Percentiles rank a stretch among this genome's conserved stretches.
phyloP scores from a whole-genome alignment of 53 echinoderm and acorn worm species.

The Echinometra lucunter region DNA sequence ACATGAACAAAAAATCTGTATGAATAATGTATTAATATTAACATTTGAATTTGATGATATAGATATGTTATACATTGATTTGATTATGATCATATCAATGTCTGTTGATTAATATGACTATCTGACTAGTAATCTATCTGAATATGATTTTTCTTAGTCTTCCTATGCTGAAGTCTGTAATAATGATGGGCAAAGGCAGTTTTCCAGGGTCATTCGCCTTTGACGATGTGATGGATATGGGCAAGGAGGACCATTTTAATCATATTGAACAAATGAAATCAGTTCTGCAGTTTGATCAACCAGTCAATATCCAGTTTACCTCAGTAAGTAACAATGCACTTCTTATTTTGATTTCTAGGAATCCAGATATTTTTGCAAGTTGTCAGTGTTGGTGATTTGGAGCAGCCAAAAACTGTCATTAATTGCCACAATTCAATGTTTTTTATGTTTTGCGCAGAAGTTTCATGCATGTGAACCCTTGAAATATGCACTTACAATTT shows the following conservation, averaged over 20 bases:
- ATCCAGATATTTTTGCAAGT: no score
- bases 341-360: background rate
- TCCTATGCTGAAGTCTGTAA: conserved; percentile 73
- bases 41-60: no score
- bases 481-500: no score
- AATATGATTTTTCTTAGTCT: conserved; percentile 48
- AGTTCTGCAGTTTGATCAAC: conserved; percentile 81
- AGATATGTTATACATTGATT: no score
- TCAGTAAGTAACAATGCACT: conserved; percentile 75
- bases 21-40: no score
- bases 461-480: no score
- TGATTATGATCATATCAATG: no score
- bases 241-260: conserved; percentile 64
- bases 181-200: conserved; percentile 77
- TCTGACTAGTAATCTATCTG: background rate
- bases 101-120: background rate
- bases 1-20: no score
- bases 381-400: no score
- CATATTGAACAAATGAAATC: conserved; percentile 44
- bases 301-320: conserved; percentile 93
- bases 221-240: conserved; percentile 69
- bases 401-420: no score
- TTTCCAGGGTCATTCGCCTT: conserved; percentile 77
- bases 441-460: no score
- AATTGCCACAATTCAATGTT: no score